These are phyloP conservation scores for Phalera bucephala DNA, from an alignment of 2,888 invertebrate genomes.

Conservation along the genomic window DNA sequence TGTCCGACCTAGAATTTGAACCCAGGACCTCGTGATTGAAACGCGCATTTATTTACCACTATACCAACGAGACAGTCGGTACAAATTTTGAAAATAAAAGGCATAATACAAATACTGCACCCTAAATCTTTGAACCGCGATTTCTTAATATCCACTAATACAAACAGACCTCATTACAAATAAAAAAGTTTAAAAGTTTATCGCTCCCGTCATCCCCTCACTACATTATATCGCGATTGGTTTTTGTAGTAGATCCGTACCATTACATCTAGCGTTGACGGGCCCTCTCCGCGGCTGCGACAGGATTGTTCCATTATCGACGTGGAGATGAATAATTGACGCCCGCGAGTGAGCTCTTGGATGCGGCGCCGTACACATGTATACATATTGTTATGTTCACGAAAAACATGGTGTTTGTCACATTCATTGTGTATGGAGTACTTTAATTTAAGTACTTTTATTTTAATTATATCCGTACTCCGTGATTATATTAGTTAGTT, in stretches of 20 bases:
- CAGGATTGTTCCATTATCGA: constrained; percentile 81
- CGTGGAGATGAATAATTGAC: constrained; percentile 72
- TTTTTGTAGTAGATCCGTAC: constrained; percentile 54
- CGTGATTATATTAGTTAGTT: too few species aligned
- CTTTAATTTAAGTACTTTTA: too few species aligned
- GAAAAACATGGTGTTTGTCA: constrained; percentile 19
- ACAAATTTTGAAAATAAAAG: too few species aligned
- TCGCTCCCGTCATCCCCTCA: constrained; percentile 17
- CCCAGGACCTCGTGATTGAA: too few species aligned
- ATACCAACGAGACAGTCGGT: too few species aligned
- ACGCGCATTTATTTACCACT: too few species aligned
- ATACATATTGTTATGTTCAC: constrained; percentile 12
- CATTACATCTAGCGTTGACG: constrained; percentile 72
- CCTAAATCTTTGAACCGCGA: too few species aligned
- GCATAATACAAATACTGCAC: too few species aligned
- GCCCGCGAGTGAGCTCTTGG: constrained; percentile 56
- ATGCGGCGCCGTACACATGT: constrained; percentile 43
- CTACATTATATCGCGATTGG: constrained; percentile 40
- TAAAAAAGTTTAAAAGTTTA: constrained; percentile 4
- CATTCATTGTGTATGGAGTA: constrained; percentile 14
- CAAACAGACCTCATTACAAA: too few species aligned
- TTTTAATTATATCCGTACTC: too few species aligned
- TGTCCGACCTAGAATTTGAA: too few species aligned
- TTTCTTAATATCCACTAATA: too few species aligned
- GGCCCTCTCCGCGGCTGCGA: constrained; percentile 64